These are phyloP conservation scores for Neelides folsomi DNA, from an alignment of 2,888 invertebrate species.

Conservation along the genomic window DNA sequence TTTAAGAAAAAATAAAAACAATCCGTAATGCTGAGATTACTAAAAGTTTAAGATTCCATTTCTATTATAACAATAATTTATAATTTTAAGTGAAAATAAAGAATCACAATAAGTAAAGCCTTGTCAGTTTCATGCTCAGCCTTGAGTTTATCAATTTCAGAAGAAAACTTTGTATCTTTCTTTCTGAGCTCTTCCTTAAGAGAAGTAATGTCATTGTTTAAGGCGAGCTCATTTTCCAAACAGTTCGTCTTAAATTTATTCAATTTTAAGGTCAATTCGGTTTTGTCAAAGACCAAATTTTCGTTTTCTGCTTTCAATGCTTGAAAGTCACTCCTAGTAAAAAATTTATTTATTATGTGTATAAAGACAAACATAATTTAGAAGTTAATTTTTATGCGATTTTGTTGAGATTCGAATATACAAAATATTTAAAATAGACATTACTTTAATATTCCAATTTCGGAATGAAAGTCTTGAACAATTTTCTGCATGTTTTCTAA, in stretches of 20 bases:
- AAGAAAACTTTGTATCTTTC: slow-evolving; percentile 12
- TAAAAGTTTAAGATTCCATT: no score
- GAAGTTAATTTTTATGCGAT: no score
- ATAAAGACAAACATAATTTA: not conserved
- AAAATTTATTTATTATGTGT: not conserved
- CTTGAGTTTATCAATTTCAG: slow-evolving; percentile 8
- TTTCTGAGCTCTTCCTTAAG: slow-evolving; percentile 16
- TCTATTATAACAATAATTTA: no score
- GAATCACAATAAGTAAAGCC: slow-evolving; percentile 6
- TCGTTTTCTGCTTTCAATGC: slow-evolving; percentile 29
- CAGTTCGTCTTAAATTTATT: slow-evolving; percentile 23
- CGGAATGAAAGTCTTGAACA: slow-evolving; percentile 31
- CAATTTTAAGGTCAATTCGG: slow-evolving; percentile 19
- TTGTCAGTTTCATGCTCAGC: slow-evolving; percentile 15
- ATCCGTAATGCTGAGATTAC: not conserved
- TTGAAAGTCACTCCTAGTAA: slow-evolving; percentile 25
- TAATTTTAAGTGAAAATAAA: no score
- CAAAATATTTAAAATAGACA: not conserved
- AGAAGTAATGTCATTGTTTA: slow-evolving; percentile 23
- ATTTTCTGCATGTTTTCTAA: slow-evolving; percentile 30
- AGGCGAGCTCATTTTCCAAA: slow-evolving; percentile 24
- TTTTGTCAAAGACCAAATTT: slow-evolving; percentile 22
- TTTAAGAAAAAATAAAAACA: slow-evolving; percentile 11
- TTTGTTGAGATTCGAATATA: not conserved
- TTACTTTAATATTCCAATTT: slow-evolving; percentile 30